Evolutionary conservation across 2,113 vertebrate species (phyloP), one percentile per base, ranked within the genome.

Genomic region (Eulemur macaco): DNA sequence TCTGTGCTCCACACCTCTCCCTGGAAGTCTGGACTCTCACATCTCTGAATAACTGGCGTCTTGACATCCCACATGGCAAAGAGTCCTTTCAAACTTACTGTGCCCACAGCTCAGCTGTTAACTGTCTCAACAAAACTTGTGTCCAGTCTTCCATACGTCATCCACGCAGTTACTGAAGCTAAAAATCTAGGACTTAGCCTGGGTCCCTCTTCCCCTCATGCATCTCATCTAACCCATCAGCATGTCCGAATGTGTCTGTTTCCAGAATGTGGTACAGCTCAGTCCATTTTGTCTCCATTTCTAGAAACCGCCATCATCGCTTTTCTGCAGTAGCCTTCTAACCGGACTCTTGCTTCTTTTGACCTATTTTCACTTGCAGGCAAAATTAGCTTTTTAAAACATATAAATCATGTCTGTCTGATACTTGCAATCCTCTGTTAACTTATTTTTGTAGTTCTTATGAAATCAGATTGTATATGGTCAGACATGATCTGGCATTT

Each of bases 351-450:
- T 25, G 50, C 15, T 21, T 81, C 47, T 88, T 86, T 18, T 45
- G 50, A 84, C 1, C 4, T 25, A 87, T n/a, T 56, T 95, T 94
- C 6, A 76, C 8, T 78, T n/a, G 66, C 14, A 50, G 60, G 20
- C 34, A 86, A 89, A 90, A 27, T 31, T 37, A 91, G 63, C 56
- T 93, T 29, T 8, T 69, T 94, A 73, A 96, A 78, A 86, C 9
- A 39, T 73, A 80, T 73, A 80, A 23, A 34, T 63, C 25, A 29
- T 50, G 66, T 68, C 12, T 52, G 64, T 63, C 13, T 56, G 69
- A 29, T n/a, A 58, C 47, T 78, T 89, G 86, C 73, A 78, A 73
- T 13, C 10, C 78, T 31, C 71, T 21, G 25, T 6, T 60, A 21
- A n/a, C 9, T 90, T 95, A 5, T 80, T 45, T 81, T 68, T 47